Conservation (phyloP, 64 coral and sea anemone species). For the Dendronephthya gigantea region DNA sequence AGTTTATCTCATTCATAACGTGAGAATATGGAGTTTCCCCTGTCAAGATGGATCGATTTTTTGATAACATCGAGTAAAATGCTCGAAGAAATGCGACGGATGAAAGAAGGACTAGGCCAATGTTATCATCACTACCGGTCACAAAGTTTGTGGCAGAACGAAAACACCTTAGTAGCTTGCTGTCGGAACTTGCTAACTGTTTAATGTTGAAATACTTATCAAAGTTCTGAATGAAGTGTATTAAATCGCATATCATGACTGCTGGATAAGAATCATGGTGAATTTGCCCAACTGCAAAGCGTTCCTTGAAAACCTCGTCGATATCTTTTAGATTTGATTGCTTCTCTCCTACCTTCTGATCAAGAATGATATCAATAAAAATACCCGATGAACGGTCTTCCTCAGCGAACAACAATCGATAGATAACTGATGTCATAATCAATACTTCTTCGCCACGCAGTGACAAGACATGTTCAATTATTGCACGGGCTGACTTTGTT, state of each 20-base stretch:
- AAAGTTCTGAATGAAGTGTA: neutral
- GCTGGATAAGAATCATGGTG: slow-evolving; percentile 12
- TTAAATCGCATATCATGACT: slow-evolving; percentile 5
- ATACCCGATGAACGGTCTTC: neutral
- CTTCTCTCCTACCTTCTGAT: neutral
- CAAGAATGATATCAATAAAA: neutral
- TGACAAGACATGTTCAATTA: neutral
- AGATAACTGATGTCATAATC: neutral
- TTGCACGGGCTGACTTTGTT: neutral
- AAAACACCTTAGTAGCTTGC: neutral
- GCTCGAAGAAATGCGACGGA: slow-evolving; percentile 12
- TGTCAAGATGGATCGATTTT: neutral
- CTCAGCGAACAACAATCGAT: neutral
- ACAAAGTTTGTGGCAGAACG: neutral
- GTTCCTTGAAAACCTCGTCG: neutral
- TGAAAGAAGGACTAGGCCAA: neutral
- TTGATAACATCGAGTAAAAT: neutral
- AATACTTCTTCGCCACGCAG: neutral
- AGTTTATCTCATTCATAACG: neutral
- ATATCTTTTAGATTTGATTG: neutral
- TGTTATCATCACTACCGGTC: neutral
- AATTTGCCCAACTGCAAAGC: neutral
- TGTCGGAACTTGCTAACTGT: neutral
- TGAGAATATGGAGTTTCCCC: neutral
- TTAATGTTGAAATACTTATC: neutral